A percentile compares a stretch with the other conserved stretches of the same genome.
Evolutionary conservation across 2,888 invertebrate species (phyloP).

Genomic region (Leptinotarsa juncta): DNA sequence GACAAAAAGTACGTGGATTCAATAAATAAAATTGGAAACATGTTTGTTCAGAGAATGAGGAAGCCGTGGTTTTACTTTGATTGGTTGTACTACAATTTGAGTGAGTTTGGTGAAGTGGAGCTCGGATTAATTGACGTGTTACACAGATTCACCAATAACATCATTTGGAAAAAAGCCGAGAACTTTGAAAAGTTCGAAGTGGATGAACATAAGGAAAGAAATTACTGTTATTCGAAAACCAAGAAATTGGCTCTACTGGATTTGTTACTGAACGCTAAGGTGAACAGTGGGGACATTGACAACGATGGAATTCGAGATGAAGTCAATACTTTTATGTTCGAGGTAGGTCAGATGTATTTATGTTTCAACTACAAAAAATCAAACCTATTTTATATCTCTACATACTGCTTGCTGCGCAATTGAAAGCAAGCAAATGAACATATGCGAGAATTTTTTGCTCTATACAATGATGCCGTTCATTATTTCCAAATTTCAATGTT

Average conservation of each 20-base stretch:
- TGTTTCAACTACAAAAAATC: too few species aligned
- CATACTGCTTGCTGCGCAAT: too few species aligned
- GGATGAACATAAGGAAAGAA: neutral
- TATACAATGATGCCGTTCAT: too few species aligned
- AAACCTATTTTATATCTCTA: too few species aligned
- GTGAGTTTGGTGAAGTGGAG: neutral
- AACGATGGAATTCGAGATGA: neutral
- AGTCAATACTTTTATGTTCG: constrained; percentile 68
- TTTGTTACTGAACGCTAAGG: neutral
- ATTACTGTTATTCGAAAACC: constrained; percentile 22
- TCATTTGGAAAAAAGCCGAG: neutral
- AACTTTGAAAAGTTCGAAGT: neutral
- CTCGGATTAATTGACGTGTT: neutral
- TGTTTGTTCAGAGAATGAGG: neutral
- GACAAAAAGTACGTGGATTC: neutral
- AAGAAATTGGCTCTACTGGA: neutral
- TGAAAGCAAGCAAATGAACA: too few species aligned
- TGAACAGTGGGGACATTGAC: neutral
- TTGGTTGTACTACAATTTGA: neutral
- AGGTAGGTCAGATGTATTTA: constrained; percentile 40
- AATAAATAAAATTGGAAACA: neutral
- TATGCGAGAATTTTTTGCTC: too few species aligned
- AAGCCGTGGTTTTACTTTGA: neutral
- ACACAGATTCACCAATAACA: neutral
- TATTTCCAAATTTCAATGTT: too few species aligned